Evolutionary conservation across 2,888 invertebrate species (phyloP).

Genomic region (Zootermopsis nevadensis): DNA sequence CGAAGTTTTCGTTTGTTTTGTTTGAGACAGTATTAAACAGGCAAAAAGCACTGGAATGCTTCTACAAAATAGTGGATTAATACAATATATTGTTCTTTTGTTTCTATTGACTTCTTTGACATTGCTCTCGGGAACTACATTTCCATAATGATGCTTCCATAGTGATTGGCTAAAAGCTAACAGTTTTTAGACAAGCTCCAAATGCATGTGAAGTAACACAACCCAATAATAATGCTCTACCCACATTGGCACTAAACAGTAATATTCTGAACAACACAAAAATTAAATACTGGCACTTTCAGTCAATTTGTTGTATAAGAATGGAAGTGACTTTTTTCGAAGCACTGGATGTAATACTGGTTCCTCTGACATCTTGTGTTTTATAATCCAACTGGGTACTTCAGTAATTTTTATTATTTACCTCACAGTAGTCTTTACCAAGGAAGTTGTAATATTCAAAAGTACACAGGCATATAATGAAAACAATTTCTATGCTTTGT

Average conservation of each 20-base stretch:
- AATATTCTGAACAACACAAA: too few relatives aligned
- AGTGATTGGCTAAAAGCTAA: constrained; percentile 16
- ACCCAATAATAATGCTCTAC: not conserved
- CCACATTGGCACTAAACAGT: too few relatives aligned
- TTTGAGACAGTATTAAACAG: constrained; percentile 28
- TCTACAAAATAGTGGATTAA: constrained; percentile 33
- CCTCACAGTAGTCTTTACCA: too few relatives aligned
- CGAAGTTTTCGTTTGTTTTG: not conserved
- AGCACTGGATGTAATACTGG: too few relatives aligned
- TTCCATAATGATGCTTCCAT: constrained; percentile 22
- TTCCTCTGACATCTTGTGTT: too few relatives aligned
- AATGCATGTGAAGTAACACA: constrained; percentile 14
- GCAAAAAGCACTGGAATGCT: constrained; percentile 39
- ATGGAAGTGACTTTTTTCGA: too few relatives aligned
- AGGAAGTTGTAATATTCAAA: not conserved
- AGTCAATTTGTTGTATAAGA: too few relatives aligned
- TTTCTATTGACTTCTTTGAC: constrained; percentile 36
- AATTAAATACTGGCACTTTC: too few relatives aligned
- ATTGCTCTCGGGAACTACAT: constrained; percentile 31
- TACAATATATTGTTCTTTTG: constrained; percentile 26
- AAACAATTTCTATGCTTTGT: not conserved
- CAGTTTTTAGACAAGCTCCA: constrained; percentile 17
- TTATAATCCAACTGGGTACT: too few relatives aligned
- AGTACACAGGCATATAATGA: not conserved
- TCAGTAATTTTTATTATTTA: too few relatives aligned